Evolutionary conservation across 2,797 vertebrate genomes (phyloP).

Genomic region (Artibeus lituratus): DNA sequence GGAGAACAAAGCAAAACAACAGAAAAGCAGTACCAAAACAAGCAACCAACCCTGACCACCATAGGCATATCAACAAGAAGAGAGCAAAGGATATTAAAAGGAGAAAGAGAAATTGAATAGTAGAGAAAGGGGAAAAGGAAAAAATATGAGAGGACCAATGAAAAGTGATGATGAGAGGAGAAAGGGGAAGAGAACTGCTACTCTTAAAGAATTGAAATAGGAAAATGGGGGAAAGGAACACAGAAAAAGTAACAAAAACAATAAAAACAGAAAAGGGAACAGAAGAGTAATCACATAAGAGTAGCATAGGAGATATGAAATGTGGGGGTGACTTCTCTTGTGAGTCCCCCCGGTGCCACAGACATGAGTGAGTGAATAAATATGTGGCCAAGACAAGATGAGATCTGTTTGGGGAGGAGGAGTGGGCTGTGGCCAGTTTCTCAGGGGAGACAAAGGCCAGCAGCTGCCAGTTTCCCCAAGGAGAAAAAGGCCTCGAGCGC

Average conservation of each 20-base stretch:
- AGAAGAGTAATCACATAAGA: background rate
- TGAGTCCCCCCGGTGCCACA: too few species aligned
- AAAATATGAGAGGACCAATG: background rate
- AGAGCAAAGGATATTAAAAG: background rate
- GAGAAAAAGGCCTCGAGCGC: too few species aligned
- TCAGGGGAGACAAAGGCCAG: too few species aligned
- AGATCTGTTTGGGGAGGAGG: too few species aligned
- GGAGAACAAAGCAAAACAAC: background rate
- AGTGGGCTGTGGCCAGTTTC: too few species aligned
- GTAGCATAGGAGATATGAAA: background rate
- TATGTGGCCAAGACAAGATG: too few species aligned
- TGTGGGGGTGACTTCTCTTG: too few species aligned
- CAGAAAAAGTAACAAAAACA: background rate
- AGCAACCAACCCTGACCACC: background rate
- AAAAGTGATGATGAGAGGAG: background rate
- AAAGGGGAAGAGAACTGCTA: background rate
- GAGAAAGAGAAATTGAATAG: background rate
- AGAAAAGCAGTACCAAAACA: background rate
- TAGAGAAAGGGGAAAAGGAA: background rate
- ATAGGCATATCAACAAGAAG: background rate
- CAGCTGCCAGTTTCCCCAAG: too few species aligned
- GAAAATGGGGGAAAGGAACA: background rate
- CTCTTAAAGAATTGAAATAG: background rate
- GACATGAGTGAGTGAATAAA: too few species aligned
- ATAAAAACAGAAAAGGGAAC: background rate